Percentiles rank a stretch among this genome's conserved stretches.
Conservation (phyloP, 2,113 vertebrate genomes). For the Oncorhynchus keta region DNA sequence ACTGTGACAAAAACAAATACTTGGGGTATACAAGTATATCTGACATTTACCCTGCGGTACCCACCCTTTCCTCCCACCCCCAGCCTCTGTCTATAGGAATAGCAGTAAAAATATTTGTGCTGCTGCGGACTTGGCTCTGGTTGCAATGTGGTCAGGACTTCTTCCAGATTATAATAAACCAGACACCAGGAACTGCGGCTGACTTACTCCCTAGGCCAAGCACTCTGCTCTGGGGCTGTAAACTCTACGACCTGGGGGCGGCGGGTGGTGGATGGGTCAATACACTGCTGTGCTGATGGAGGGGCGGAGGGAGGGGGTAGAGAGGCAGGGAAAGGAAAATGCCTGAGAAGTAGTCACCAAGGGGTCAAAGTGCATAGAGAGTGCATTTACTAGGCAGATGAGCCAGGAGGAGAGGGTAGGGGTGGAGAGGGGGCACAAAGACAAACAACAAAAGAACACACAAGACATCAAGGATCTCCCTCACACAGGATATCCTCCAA, state of each 20-base stretch:
- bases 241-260: slow-evolving; percentile 40
- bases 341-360: slow-evolving; percentile 58
- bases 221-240: slow-evolving; percentile 34
- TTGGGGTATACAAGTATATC: too few relatives aligned
- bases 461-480: slow-evolving; percentile 34
- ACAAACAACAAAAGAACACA: slow-evolving; percentile 28
- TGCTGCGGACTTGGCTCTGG: slow-evolving; percentile 27
- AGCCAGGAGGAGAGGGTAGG: slow-evolving; percentile 37
- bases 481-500: slow-evolving; percentile 56
- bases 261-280: slow-evolving; percentile 3
- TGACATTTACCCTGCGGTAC: background rate
- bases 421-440: slow-evolving; percentile 54
- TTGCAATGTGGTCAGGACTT: slow-evolving; percentile 51
- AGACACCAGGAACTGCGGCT: slow-evolving; percentile 48
- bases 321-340: slow-evolving; percentile 39
- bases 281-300: background rate
- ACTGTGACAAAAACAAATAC: too few relatives aligned
- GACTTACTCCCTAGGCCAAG: slow-evolving; percentile 35
- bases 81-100: slow-evolving; percentile 14
- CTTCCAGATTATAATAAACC: slow-evolving; percentile 41
- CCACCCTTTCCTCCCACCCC: background rate
- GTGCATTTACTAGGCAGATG: slow-evolving; percentile 60
- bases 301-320: too few relatives aligned
- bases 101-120: slow-evolving; percentile 31
- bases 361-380: slow-evolving; percentile 71